phyloP scores from a whole-genome alignment of 2,888 invertebrate genomes.

The Entomobrya proxima region DNA sequence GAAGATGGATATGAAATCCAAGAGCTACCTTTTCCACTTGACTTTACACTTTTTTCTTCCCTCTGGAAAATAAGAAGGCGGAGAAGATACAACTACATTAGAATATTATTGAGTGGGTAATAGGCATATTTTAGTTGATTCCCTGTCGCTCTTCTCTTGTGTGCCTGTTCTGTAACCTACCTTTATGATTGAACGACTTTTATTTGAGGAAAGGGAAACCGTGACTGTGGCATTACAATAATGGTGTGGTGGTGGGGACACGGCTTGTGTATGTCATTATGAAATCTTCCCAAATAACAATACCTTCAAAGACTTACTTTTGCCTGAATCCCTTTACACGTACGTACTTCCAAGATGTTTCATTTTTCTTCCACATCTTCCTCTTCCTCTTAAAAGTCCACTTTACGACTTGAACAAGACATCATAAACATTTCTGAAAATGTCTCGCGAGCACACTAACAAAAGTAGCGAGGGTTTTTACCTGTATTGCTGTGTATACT shows the following conservation, averaged over 20 bases:
- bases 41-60: neutral
- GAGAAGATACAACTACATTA: conserved; percentile 10
- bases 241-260: conserved; percentile 18
- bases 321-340: neutral
- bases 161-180: neutral
- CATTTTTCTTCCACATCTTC: neutral
- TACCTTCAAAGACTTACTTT: neutral
- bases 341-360: neutral
- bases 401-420: conserved; percentile 48
- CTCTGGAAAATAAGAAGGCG: neutral
- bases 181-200: conserved; percentile 29
- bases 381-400: neutral
- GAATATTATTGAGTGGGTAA: conserved; percentile 30
- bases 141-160: conserved; percentile 7
- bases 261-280: neutral
- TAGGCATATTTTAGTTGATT: conserved; percentile 32
- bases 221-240: conserved; percentile 8
- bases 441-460: conserved; percentile 4
- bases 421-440: conserved; percentile 55
- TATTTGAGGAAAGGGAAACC: neutral
- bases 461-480: conserved; percentile 8
- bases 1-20: neutral
- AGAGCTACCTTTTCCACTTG: conserved; percentile 43
- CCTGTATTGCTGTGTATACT: conserved; percentile 8
- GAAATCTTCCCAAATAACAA: too few relatives aligned